Evolutionary conservation across 30 jellyfish, hydroid and myxozoan genomes (phyloP).

Genomic region (Nemopilema nomurai): DNA sequence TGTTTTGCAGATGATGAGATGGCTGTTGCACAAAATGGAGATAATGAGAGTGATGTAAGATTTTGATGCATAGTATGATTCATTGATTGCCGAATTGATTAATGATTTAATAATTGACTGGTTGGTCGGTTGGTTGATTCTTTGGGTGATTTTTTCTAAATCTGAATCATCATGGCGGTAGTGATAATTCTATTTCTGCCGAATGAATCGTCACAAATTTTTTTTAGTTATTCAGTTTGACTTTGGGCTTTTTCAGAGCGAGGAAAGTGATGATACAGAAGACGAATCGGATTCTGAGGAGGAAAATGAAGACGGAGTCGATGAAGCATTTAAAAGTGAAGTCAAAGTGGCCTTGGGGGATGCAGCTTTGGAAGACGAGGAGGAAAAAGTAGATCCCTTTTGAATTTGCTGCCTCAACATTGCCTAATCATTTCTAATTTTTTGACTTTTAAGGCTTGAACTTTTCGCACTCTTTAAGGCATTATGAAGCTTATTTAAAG

Average conservation of each 20-base stretch:
- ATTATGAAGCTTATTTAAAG: too few species aligned
- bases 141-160: too few species aligned
- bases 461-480: too few species aligned
- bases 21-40: neutral
- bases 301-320: constrained; percentile 40
- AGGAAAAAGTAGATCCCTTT: neutral
- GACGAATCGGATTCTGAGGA: constrained; percentile 53
- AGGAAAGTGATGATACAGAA: constrained; percentile 21
- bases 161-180: too few species aligned
- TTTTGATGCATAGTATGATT: neutral
- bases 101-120: too few species aligned
- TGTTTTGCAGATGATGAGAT: neutral
- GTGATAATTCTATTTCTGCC: too few species aligned
- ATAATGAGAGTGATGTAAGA: neutral
- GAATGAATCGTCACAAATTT: too few species aligned
- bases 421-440: neutral
- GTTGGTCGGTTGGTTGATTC: too few species aligned
- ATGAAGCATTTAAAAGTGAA: constrained; percentile 70
- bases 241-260: neutral
- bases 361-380: constrained; percentile 68
- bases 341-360: constrained; percentile 81
- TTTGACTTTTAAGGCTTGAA: too few species aligned
- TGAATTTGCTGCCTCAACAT: neutral
- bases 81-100: neutral
- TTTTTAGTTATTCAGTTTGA: neutral